Evolutionary conservation across 2,797 vertebrate species (phyloP).

Genomic region (Fringilla coelebs): DNA sequence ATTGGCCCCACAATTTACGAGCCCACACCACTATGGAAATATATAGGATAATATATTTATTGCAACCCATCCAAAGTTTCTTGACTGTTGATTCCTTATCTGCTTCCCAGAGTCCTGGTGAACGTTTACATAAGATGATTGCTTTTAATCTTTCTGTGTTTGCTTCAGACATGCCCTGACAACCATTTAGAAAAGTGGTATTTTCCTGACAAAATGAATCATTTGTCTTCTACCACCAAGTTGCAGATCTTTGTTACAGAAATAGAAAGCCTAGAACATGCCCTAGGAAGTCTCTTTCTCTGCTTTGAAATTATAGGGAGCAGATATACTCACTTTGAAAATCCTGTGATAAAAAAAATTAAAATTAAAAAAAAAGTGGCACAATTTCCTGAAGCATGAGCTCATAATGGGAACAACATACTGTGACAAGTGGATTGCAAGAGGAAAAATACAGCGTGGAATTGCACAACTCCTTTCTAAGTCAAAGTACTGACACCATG

Average conservation of each 20-base stretch:
- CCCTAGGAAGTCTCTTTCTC: slow-evolving; percentile 7
- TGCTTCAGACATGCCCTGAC: slow-evolving; percentile 10
- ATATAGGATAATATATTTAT: background rate
- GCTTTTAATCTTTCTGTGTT: slow-evolving; percentile 39
- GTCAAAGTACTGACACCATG: background rate
- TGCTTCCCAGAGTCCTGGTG: background rate
- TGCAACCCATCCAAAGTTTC: background rate
- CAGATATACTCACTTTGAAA: background rate
- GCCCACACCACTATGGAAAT: background rate
- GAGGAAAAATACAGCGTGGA: background rate
- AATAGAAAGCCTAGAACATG: slow-evolving; percentile 40
- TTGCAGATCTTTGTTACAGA: background rate
- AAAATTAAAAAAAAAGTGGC: background rate
- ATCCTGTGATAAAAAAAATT: background rate
- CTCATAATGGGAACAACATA: background rate
- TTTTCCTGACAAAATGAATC: slow-evolving; percentile 48
- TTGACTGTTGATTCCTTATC: background rate
- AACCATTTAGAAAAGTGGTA: slow-evolving; percentile 22
- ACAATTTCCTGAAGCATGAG: background rate
- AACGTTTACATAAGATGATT: background rate
- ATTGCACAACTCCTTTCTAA: background rate
- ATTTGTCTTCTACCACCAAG: slow-evolving; percentile 32
- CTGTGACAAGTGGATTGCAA: background rate
- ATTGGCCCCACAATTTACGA: background rate
- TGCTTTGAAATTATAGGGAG: background rate